Evolutionary conservation across 2,113 vertebrate species (phyloP), one percentile per base, ranked within the genome.

Genomic region (Cairina moschata): DNA sequence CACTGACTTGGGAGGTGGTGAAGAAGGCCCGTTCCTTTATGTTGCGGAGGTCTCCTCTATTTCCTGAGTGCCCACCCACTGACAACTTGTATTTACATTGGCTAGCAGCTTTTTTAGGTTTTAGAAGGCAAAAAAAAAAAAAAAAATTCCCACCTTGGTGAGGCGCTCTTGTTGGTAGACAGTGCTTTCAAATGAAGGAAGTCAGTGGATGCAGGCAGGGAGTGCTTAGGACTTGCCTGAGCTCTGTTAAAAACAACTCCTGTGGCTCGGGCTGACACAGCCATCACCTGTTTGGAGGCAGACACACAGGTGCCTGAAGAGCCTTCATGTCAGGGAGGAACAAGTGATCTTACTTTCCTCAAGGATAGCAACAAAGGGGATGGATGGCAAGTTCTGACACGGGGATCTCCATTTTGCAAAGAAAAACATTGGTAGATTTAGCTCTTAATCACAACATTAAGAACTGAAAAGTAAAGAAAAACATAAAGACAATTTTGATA

Each of bases 261-360:
- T 17, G 26, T 5, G 60, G 14, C 68, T 84, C 44, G 20, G 5
- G 20, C 63, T 48, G 68, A 4, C 1, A 17, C 48, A 56, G 52
- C 7, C 20, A 16, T 2, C 25, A 22, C 12, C 14, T 1, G 7
- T 44, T 9, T 0, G 5, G n/a, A 22, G 44, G 26, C n/a, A 28
- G 38, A 22, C 44, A 71, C 4, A 2, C 54, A 63, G 26, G 8
- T n/a, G 23, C 36, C 79, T 8, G n/a, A 14, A 11, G 6, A 54
- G n/a, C 6, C 13, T 25, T 10, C 2, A 4, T 13, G 36, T 40
- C 42, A 80, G 32, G 13, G 11, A 42, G 38, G 38, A 66, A 12
- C 11, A 12, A 42, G 28, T 16, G 12, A 40, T 26, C 42, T 66
- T 14, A 66, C 42, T 8, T 18, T 13, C 63, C 21, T 13, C 16